These are phyloP conservation scores for Oceanodroma leucorhoa DNA, from an alignment of 2,797 vertebrate species.

Conservation along the genomic window DNA sequence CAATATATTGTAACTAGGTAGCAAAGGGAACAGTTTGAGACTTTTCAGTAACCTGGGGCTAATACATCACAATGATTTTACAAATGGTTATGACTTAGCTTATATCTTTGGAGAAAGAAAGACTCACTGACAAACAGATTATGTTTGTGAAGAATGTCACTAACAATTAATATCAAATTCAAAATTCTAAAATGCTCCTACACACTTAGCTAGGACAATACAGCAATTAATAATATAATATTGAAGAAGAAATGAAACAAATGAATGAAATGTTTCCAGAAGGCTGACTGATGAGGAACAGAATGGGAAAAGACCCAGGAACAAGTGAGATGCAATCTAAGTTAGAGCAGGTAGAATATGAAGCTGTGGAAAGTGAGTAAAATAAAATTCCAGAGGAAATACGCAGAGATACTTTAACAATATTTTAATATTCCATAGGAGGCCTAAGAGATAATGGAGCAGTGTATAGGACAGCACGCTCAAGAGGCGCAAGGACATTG, in stretches of 20 bases:
- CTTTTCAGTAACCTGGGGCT: neutral
- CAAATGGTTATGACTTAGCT: neutral
- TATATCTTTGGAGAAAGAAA: neutral
- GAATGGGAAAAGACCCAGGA: neutral
- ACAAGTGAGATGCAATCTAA: neutral
- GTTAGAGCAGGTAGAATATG: neutral
- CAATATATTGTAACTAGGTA: neutral
- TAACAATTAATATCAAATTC: neutral
- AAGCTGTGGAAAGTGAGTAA: neutral
- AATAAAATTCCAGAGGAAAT: neutral
- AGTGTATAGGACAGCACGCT: rapidly evolving
- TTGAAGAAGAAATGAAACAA: neutral
- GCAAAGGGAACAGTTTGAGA: neutral
- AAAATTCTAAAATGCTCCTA: neutral
- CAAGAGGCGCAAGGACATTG: neutral
- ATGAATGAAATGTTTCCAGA: neutral
- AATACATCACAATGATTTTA: neutral
- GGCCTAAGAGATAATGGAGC: neutral
- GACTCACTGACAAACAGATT: neutral
- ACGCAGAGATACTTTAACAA: neutral
- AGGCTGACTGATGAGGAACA: neutral
- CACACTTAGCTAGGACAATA: neutral
- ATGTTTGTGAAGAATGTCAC: neutral
- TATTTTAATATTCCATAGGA: neutral
- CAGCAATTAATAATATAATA: neutral